Percentiles rank a stretch among this genome's conserved stretches.
Evolutionary conservation across 2,113 vertebrate species (phyloP).

Genomic region (Hippotragus niger): DNA sequence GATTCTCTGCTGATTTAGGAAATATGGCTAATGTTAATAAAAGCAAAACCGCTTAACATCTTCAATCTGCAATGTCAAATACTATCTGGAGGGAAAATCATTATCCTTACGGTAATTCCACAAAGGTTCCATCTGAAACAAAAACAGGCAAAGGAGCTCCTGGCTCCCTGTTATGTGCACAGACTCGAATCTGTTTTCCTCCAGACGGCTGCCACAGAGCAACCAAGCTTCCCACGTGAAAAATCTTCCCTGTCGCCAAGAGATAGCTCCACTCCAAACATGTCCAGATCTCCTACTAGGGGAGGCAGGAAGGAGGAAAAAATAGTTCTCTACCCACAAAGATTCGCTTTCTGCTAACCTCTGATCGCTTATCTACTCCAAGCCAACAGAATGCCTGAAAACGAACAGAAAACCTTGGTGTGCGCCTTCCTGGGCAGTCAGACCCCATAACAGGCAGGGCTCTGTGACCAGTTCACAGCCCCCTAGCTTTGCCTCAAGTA

Average conservation of each 20-base stretch:
- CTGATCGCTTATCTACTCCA: not conserved
- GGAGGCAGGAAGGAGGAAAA: not conserved
- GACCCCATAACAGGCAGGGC: not conserved
- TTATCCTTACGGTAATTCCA: not conserved
- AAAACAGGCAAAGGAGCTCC: not conserved
- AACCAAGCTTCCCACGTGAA: not conserved
- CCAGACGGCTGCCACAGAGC: not conserved
- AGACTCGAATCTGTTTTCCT: not conserved
- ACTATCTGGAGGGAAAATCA: not conserved
- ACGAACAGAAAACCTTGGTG: not conserved
- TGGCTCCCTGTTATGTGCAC: not conserved
- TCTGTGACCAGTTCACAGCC: conserved; percentile 78
- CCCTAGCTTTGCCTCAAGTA: conserved; percentile 78
- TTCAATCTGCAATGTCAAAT: not conserved
- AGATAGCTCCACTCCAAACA: not conserved
- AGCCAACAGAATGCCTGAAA: not conserved
- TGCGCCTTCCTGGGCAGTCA: not conserved
- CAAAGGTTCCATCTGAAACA: not conserved
- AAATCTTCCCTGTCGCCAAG: not conserved
- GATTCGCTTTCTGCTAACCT: not conserved
- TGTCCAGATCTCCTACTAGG: not conserved
- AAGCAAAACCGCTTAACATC: not conserved
- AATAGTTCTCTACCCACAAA: not conserved
- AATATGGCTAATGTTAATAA: not conserved
- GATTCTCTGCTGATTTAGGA: not conserved